Evolutionary conservation across 1,140 invertebrate species (phyloP), one percentile per base, ranked within the genome.

Genomic region (Solenopsis invicta): DNA sequence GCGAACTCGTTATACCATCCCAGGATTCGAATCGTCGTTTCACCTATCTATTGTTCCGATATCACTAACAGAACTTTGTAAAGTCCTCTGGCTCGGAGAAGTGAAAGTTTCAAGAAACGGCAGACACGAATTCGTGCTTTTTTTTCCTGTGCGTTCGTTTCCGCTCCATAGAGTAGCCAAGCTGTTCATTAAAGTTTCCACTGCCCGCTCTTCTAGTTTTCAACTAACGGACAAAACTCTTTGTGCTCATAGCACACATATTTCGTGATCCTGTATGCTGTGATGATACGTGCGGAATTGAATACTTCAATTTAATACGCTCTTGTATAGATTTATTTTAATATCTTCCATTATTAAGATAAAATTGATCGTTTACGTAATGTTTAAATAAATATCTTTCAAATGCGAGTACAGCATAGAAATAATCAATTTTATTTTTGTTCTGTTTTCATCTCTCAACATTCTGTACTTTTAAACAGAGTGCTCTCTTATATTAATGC

Each of bases 151-250:
- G 56, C 75, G 56, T 87, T 61, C 45, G 59, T 54, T 86, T 77
- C 45, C 75, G 34, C 8, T 6, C 13, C 34, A 62, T 48, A 56
- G 34, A 86, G 77, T 82, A 64, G 74, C 56, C 18, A 52, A 87
- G 77, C 64, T 81, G 85, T 92, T 92, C 88, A 90, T 92, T 91
- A 92, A 92, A 92, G 80, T 92, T 92, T 91, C 72, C 50, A 77
- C 50, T 71, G 77, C 54, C 50, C 85, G 80, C 85, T 91, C 90
- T 88, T 90, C 67, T 88, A 89, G 74, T 87, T 92, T 82, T 82
- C 82, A 56, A 78, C 78, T 72, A 54, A 48, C 48, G 72, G 67
- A 24, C 16, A 61, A 87, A 86, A 78, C 67, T 90, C 82, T 77
- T 41, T 52, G 71, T 81, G 69, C 54, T 66, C 34, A 16, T 59